Conservation (phyloP, 2,888 invertebrate genomes). For the Elgonia sp. region DNA sequence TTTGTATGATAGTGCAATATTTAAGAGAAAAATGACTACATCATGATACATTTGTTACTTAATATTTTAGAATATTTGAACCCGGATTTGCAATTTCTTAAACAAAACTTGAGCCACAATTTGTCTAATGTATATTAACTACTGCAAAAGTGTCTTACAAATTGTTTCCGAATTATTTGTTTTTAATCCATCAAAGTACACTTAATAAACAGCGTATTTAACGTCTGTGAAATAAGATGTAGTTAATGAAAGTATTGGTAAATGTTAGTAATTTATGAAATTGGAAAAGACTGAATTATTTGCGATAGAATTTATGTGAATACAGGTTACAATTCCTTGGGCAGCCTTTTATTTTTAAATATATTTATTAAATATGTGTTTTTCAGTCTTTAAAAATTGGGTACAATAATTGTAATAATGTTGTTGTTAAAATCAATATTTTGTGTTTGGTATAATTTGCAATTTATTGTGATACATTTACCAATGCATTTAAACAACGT, state of each 20-base stretch:
- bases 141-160: constrained; percentile 22
- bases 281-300: not conserved
- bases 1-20: constrained; percentile 80
- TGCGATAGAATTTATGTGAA: not conserved
- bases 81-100: no score
- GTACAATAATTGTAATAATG: not conserved
- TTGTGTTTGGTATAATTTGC: not conserved
- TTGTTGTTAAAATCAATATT: not conserved
- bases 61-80: constrained; percentile 27
- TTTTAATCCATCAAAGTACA: constrained; percentile 6
- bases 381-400: not conserved
- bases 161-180: constrained; percentile 29
- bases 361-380: not conserved
- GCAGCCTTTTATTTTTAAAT: not conserved
- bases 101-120: not conserved
- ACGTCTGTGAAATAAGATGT: constrained; percentile 35
- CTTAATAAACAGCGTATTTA: constrained; percentile 28
- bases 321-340: not conserved
- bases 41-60: constrained; percentile 80
- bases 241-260: constrained; percentile 55
- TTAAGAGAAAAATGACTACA: constrained; percentile 77
- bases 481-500: constrained; percentile 79
- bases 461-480: constrained; percentile 35
- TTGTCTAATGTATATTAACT: not conserved
- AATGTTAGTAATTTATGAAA: constrained; percentile 51